A percentile compares a stretch with the other conserved stretches of the same genome.
These are phyloP conservation scores for Augochlora pura DNA, from an alignment of 1,140 invertebrate species.

Conservation along the genomic window DNA sequence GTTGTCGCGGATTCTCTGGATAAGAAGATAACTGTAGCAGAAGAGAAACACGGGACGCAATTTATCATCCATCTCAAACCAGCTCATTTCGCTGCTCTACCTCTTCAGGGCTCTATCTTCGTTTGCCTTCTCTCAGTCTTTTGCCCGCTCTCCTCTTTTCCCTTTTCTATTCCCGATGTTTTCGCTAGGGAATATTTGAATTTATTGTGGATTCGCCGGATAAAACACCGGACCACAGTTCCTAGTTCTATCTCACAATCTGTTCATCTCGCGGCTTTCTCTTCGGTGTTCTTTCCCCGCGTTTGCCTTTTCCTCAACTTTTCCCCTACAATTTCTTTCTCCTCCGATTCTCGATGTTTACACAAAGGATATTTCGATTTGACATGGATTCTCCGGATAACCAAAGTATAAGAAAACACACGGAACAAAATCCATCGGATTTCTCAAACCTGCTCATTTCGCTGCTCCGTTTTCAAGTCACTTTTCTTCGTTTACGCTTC, in stretches of 20 bases:
- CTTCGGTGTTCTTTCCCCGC: too few species aligned
- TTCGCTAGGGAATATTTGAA: conserved; percentile 65
- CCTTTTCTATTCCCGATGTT: conserved; percentile 22
- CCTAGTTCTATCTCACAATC: neutral
- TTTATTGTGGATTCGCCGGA: conserved; percentile 62
- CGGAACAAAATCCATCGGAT: too few species aligned
- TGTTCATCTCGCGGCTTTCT: conserved; percentile 13
- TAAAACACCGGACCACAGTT: too few species aligned
- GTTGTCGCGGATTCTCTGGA: too few species aligned
- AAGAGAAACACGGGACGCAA: too few species aligned
- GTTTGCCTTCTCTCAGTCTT: neutral
- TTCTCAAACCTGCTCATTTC: neutral
- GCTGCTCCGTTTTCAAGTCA: neutral
- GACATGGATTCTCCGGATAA: too few species aligned
- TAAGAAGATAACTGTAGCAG: too few species aligned
- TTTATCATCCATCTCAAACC: too few species aligned
- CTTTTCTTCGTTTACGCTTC: neutral
- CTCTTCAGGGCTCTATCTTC: neutral
- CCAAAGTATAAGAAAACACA: too few species aligned
- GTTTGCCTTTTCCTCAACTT: neutral
- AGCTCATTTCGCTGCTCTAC: neutral
- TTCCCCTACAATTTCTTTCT: too few species aligned
- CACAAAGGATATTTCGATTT: too few species aligned
- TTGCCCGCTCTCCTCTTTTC: neutral
- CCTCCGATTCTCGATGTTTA: too few species aligned